Evolutionary conservation across 2,797 vertebrate genomes (phyloP), one percentile per base, ranked within the genome.

Genomic region (Hypotaenidia okinawae): DNA sequence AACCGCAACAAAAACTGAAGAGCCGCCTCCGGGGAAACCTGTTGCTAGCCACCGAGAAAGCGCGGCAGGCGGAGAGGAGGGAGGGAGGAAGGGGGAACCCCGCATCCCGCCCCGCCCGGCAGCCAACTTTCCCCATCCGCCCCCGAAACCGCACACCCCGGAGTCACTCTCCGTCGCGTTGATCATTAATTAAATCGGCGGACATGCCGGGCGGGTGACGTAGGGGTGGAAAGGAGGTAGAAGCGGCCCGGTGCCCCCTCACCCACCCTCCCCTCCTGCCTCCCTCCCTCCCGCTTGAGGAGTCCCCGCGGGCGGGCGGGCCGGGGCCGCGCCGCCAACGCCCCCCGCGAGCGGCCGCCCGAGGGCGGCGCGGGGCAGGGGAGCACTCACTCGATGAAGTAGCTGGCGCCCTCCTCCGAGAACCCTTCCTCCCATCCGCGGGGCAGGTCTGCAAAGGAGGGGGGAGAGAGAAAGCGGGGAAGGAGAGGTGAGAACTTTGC

Each of bases 401-500:
- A 99, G 97, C 99, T 99, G 97, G 99, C 99, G 95, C 99, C 99
- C 95, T 99, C 99, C 95, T 99, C 98, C 55, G 99, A 99, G 98
- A 99, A 99, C 10, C 99, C 99, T 95, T 99, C 99, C 98, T 99
- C 99, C 99, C 99, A 99, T 96, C 99, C 99, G 95, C 98, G 98
- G 47, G 99, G 99, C 93, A 99, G 97, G 98, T 99, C 99, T 99
- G 95, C 37, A 94, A 94, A 66, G 85, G 82, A 90, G 49, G 82
- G 66, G 90, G 32, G 24, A 17, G 79, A 85, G 15, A 75, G 47
- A 47, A 45, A 75, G 68, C 43, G 27, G 58, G 62, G n/a, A 54
- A 55, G 72, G 25, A 76, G 15, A 37, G 37, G 68, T 86, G 74
- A 96, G 91, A 85, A 87, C 76, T 84, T 59, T 15, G 57, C 58